Percentiles rank a stretch among this genome's conserved stretches.
These are phyloP conservation scores for Gasterosteus aculeatus DNA, from an alignment of 2,113 vertebrate species.

Conservation along the genomic window DNA sequence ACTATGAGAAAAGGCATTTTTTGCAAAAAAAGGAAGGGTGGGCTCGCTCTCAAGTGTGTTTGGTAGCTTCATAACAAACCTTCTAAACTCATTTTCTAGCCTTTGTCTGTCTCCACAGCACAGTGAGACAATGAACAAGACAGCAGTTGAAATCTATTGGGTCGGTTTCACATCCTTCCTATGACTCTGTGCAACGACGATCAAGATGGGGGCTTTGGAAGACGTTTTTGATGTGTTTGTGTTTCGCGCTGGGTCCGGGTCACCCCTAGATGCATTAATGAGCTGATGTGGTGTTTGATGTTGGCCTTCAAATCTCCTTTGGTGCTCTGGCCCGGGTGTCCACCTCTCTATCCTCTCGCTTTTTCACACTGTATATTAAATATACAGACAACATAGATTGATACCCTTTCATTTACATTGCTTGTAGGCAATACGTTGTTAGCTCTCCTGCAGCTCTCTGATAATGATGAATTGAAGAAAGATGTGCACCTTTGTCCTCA, in stretches of 20 bases:
- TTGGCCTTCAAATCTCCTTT: conserved; percentile 76
- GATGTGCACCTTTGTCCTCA: conserved; percentile 26
- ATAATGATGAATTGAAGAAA: conserved; percentile 46
- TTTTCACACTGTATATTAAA: conserved; percentile 22
- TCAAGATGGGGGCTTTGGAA: conserved; percentile 60
- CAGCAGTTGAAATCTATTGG: conserved; percentile 52
- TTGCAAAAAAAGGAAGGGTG: conserved; percentile 41
- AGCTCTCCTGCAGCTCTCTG: conserved; percentile 22
- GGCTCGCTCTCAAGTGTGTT: conserved; percentile 35
- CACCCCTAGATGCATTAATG: conserved; percentile 74
- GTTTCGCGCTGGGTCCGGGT: conserved; percentile 54
- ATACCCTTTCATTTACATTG: conserved; percentile 55
- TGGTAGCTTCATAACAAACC: conserved; percentile 23
- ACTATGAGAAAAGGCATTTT: conserved; percentile 42
- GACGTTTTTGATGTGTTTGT: conserved; percentile 64
- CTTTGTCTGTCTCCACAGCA: conserved; percentile 42
- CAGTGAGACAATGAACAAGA: conserved; percentile 57
- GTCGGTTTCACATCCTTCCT: conserved; percentile 50
- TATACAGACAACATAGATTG: conserved; percentile 40
- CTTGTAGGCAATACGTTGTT: conserved; percentile 30
- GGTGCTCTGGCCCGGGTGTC: conserved; percentile 57
- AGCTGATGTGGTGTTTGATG: conserved; percentile 73
- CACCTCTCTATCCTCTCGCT: conserved; percentile 29
- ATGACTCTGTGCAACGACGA: conserved; percentile 46
- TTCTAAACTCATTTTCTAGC: conserved; percentile 52